Conservation (phyloP, 2,888 invertebrate species). For the Aphelenchoides bicaudatus region DNA sequence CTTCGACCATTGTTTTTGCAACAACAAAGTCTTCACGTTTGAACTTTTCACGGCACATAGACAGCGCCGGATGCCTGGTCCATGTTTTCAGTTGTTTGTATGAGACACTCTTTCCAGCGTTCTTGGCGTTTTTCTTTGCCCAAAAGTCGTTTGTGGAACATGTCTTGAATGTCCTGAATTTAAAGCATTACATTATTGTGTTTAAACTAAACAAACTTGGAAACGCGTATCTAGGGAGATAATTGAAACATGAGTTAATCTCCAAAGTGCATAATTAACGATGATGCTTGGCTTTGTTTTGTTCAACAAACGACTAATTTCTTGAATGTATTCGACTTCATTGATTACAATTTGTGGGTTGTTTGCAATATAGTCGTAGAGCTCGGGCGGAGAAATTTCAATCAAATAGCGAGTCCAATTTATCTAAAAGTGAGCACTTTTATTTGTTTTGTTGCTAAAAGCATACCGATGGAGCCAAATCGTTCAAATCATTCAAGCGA, state of each 20-base stretch:
- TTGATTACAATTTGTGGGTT: slow-evolving; percentile 61
- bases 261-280: slow-evolving; percentile 1
- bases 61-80: slow-evolving; percentile 67
- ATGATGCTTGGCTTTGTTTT: neutral
- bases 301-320: neutral
- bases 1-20: slow-evolving; percentile 80
- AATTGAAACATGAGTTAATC: slow-evolving; percentile 1
- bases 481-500: slow-evolving; percentile 41
- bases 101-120: slow-evolving; percentile 7
- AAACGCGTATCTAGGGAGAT: neutral
- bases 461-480: slow-evolving; percentile 47
- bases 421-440: slow-evolving; percentile 37
- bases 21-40: slow-evolving; percentile 74
- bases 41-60: slow-evolving; percentile 82
- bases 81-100: neutral
- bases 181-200: no score
- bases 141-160: neutral
- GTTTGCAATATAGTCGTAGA: slow-evolving; percentile 50
- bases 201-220: no score
- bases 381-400: slow-evolving; percentile 48
- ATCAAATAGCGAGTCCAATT: slow-evolving; percentile 56
- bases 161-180: neutral
- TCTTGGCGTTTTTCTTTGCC: slow-evolving; percentile 1
- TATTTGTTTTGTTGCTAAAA: no score
- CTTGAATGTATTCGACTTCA: slow-evolving; percentile 58